These are phyloP conservation scores for Plagodis pulveraria DNA, from an alignment of 2,888 invertebrate species.

Conservation along the genomic window DNA sequence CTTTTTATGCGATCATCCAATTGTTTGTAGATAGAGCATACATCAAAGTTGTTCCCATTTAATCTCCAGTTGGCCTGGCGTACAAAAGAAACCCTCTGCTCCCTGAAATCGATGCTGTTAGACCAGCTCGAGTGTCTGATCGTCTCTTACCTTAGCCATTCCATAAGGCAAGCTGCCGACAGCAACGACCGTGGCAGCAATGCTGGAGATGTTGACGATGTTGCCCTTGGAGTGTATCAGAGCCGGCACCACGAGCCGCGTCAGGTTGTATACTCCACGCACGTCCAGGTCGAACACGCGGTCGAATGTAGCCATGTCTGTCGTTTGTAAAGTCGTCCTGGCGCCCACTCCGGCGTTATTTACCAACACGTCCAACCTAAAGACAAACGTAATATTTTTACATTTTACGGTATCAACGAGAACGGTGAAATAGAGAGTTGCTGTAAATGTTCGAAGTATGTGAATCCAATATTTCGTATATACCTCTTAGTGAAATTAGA, in stretches of 20 bases:
- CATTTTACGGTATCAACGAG: too few species aligned
- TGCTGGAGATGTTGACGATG: conserved; percentile 91
- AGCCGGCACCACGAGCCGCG: conserved; percentile 87
- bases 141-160: conserved; percentile 89
- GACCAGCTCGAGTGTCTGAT: too few species aligned
- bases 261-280: conserved; percentile 85
- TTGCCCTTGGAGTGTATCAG: conserved; percentile 87
- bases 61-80: too few species aligned
- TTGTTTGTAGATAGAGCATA: too few species aligned
- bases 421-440: too few species aligned
- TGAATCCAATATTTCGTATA: too few species aligned
- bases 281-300: conserved; percentile 87
- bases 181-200: conserved; percentile 88
- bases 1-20: too few species aligned
- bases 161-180: conserved; percentile 93
- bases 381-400: not conserved
- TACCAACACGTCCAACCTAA: conserved; percentile 86
- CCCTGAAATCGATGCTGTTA: too few species aligned
- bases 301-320: conserved; percentile 51
- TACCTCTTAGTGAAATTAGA: too few species aligned
- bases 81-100: too few species aligned
- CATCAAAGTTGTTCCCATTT: too few species aligned
- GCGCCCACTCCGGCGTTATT: conserved; percentile 85
- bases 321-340: conserved; percentile 50
- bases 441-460: too few species aligned